Conservation (phyloP, 2,797 vertebrate species). For the Sebastes paucispinis region DNA sequence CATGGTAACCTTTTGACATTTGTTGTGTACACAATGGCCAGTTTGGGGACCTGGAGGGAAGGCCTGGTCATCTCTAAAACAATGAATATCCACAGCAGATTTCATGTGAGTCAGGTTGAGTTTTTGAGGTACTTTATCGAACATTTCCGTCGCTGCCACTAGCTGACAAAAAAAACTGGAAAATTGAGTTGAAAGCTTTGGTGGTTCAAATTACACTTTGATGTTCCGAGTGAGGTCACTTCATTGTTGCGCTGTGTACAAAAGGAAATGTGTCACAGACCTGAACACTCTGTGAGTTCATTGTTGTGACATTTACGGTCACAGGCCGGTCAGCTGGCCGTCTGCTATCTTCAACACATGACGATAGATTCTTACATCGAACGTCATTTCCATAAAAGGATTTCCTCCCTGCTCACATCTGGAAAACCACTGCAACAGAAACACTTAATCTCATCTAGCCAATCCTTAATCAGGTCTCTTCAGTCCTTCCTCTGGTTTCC, state of each 20-base stretch:
- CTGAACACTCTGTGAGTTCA: not conserved
- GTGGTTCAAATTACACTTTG: not conserved
- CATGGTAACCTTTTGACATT: too few relatives aligned
- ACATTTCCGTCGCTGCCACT: too few relatives aligned
- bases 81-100: not conserved
- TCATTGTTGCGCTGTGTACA: constrained; percentile 20
- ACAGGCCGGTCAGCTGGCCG: constrained; percentile 1
- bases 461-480: constrained; percentile 57
- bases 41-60: not conserved
- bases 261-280: constrained; percentile 39
- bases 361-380: constrained; percentile 4
- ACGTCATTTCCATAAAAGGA: constrained; percentile 41
- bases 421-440: not conserved
- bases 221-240: constrained; percentile 5
- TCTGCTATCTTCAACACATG: constrained; percentile 17
- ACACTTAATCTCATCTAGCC: constrained; percentile 50
- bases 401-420: constrained; percentile 29
- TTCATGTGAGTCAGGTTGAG: not conserved
- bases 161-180: not conserved
- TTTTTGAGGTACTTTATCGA: not conserved
- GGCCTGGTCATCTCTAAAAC: not conserved
- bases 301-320: constrained; percentile 8
- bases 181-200: not conserved
- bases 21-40: too few relatives aligned
- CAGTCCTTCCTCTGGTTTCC: constrained; percentile 57